phyloP scores from a whole-genome alignment of 2,797 vertebrate species.

The Xerus rutilus region DNA sequence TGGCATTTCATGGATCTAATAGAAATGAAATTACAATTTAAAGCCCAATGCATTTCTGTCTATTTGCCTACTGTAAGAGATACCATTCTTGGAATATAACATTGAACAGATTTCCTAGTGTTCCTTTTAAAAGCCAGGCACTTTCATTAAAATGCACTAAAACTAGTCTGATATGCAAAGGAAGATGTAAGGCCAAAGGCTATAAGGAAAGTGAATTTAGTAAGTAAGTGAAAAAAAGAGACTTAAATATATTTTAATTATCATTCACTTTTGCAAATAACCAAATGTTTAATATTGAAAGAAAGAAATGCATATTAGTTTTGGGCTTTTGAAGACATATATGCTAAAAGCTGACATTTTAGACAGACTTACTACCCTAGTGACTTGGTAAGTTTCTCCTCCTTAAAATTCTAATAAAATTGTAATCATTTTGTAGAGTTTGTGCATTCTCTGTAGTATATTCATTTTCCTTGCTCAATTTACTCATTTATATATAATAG shows the following conservation, averaged over 20 bases:
- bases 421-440: conserved; percentile 50
- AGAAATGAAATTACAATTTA: conserved; percentile 39
- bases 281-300: not conserved
- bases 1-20: not conserved
- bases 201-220: not conserved
- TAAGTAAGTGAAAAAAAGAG: not conserved
- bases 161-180: conserved; percentile 25
- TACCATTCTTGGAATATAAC: not conserved
- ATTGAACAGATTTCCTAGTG: conserved; percentile 43
- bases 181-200: not conserved
- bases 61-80: not conserved
- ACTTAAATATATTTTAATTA: not conserved
- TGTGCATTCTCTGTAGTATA: not conserved
- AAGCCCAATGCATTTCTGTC: not conserved
- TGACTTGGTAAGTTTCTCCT: conserved; percentile 52
- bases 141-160: conserved; percentile 50
- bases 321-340: conserved; percentile 32
- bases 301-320: not conserved
- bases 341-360: conserved; percentile 14
- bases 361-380: conserved; percentile 57
- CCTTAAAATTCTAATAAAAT: conserved; percentile 64
- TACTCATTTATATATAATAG: conserved; percentile 56
- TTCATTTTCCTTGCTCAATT: conserved; percentile 69
- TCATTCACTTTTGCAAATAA: not conserved
- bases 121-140: conserved; percentile 58